Evolutionary conservation across 2,888 invertebrate species (phyloP).

Genomic region (Erebia epiphron): DNA sequence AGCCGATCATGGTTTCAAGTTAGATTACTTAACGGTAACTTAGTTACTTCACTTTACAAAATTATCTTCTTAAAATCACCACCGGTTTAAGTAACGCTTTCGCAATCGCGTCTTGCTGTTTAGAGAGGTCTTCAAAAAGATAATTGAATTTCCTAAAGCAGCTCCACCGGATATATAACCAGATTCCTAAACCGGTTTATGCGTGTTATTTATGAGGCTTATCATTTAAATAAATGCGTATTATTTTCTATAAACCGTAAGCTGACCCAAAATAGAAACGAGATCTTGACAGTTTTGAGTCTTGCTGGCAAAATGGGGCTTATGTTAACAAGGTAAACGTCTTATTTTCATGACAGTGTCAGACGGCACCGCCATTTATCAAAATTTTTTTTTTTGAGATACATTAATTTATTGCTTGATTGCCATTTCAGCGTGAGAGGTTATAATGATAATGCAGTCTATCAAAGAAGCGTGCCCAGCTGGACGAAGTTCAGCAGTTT

Average conservation of each 20-base stretch:
- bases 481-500: no score
- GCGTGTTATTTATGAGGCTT: not conserved
- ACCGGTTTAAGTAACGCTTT: not conserved
- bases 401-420: no score
- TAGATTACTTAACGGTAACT: not conserved
- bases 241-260: not conserved
- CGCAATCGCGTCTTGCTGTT: not conserved
- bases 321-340: no score
- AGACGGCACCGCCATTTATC: no score
- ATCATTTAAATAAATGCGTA: not conserved
- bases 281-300: not conserved
- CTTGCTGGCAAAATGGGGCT: not conserved
- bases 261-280: not conserved
- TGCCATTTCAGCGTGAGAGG: no score
- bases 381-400: no score
- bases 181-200: not conserved
- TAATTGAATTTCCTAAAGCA: conserved; percentile 2
- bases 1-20: not conserved
- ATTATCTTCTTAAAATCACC: not conserved
- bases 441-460: no score
- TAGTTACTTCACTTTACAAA: not conserved
- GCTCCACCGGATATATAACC: conserved; percentile 8
- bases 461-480: no score
- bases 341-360: no score
- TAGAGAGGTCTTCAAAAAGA: conserved; percentile 7